Evolutionary conservation across 2,113 vertebrate species (phyloP).

Genomic region (Perca schrenkii): DNA sequence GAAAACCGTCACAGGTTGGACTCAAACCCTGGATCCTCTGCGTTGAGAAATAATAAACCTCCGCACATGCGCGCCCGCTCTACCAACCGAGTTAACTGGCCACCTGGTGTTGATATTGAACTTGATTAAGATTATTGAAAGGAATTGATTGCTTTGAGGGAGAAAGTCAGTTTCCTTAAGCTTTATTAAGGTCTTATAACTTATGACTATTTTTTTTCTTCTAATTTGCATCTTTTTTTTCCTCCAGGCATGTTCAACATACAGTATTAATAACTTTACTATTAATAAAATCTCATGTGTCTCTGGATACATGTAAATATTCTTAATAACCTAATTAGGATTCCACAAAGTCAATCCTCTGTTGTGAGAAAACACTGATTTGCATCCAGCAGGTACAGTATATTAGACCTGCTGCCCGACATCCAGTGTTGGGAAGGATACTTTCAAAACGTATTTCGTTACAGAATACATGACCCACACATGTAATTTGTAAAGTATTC

Average conservation of each 20-base stretch:
- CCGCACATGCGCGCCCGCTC: no score
- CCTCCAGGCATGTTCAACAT: conserved; percentile 13
- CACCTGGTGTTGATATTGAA: conserved; percentile 9
- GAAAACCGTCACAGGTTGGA: no score
- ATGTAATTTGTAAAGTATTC: no score
- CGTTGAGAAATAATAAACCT: no score
- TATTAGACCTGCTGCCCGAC: conserved; percentile 4
- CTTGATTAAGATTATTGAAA: conserved; percentile 26
- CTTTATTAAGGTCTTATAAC: conserved; percentile 1
- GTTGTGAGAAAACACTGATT: conserved; percentile 36
- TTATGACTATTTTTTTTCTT: conserved; percentile 5
- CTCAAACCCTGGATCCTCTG: no score
- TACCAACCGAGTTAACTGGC: no score
- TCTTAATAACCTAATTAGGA: conserved; percentile 50
- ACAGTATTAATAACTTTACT: conserved; percentile 12
- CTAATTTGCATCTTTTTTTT: conserved; percentile 49
- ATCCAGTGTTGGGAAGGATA: no score
- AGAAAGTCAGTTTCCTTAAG: background rate
- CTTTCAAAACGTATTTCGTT: no score
- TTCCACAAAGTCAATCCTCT: conserved; percentile 26
- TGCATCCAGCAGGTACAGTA: conserved; percentile 61
- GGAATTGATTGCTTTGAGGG: background rate
- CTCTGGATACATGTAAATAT: conserved; percentile 49
- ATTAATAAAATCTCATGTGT: conserved; percentile 35
- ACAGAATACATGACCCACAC: no score